A percentile compares a stretch with the other conserved stretches of the same genome.
Conservation (phyloP, 2,888 invertebrate species). For the Acrocyrtus sp. region DNA sequence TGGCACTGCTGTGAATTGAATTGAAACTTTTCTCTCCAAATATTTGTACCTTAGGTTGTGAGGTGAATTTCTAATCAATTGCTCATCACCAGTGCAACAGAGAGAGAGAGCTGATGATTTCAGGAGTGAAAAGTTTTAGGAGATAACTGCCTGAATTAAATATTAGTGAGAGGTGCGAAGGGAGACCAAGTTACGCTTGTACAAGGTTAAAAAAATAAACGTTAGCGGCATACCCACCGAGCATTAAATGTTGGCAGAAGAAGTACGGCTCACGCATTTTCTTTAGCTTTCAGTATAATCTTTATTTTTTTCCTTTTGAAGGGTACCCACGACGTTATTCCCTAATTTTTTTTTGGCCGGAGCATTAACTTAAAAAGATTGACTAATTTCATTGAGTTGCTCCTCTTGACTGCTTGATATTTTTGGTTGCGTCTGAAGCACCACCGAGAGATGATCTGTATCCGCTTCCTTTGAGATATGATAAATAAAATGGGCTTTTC, state of each 20-base stretch:
- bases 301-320: conserved; percentile 15
- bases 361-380: conserved; percentile 15
- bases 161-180: background rate
- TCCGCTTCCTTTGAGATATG: conserved; percentile 47
- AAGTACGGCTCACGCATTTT: conserved; percentile 9
- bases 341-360: conserved; percentile 6
- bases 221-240: conserved; percentile 42
- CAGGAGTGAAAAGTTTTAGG: background rate
- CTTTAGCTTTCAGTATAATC: too few relatives aligned
- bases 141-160: background rate
- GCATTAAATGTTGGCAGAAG: conserved; percentile 39
- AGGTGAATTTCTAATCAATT: conserved; percentile 52
- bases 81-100: conserved; percentile 27
- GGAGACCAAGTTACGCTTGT: conserved; percentile 13
- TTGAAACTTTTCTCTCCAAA: conserved; percentile 31
- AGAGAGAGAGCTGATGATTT: conserved; percentile 7
- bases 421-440: conserved; percentile 24
- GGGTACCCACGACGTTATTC: conserved; percentile 17
- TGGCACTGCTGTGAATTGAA: conserved; percentile 49
- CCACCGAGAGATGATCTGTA: conserved; percentile 40
- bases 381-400: conserved; percentile 30
- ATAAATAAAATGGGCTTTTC: conserved; percentile 37
- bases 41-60: conserved; percentile 28
- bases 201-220: conserved; percentile 48
- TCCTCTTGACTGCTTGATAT: conserved; percentile 34